phyloP scores from a whole-genome alignment of 2,113 vertebrate genomes.

The Chamaea fasciata region DNA sequence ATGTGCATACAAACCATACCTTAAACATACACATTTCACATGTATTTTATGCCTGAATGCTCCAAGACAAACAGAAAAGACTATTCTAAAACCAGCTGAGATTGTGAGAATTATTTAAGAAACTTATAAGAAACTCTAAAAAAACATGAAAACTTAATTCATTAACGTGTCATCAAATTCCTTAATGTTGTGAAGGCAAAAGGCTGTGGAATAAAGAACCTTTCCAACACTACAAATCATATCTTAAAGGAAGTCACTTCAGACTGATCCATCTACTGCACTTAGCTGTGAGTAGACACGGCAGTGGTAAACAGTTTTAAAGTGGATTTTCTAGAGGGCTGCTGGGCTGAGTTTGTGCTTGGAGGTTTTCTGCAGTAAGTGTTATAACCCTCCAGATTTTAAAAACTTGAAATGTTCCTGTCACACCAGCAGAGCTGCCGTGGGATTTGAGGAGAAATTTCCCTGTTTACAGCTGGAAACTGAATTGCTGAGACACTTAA shows the following conservation, averaged over 20 bases:
- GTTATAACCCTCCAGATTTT: not conserved
- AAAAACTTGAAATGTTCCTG: not conserved
- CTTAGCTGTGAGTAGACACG: conserved; percentile 1
- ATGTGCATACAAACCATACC: not conserved
- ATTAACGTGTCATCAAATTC: not conserved
- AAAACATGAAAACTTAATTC: not conserved
- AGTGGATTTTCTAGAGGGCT: not conserved
- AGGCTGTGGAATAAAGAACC: not conserved
- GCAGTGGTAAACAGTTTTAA: not conserved
- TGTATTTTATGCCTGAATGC: not conserved
- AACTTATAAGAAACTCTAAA: not conserved
- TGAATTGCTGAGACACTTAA: not conserved
- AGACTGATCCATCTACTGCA: not conserved
- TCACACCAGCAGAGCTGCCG: not conserved
- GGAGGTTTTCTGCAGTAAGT: not conserved
- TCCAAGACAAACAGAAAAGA: not conserved
- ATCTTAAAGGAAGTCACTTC: not conserved
- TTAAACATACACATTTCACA: not conserved
- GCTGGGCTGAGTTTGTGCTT: not conserved
- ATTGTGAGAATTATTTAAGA: not conserved
- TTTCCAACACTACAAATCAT: not conserved
- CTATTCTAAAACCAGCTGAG: not conserved
- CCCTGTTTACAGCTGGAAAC: conserved; percentile 13
- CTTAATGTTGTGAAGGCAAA: not conserved
- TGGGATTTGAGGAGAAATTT: not conserved